Percentiles rank a stretch among this genome's conserved stretches.
Evolutionary conservation across 2,797 vertebrate genomes (phyloP).

Genomic region (Meriones psammophilus): DNA sequence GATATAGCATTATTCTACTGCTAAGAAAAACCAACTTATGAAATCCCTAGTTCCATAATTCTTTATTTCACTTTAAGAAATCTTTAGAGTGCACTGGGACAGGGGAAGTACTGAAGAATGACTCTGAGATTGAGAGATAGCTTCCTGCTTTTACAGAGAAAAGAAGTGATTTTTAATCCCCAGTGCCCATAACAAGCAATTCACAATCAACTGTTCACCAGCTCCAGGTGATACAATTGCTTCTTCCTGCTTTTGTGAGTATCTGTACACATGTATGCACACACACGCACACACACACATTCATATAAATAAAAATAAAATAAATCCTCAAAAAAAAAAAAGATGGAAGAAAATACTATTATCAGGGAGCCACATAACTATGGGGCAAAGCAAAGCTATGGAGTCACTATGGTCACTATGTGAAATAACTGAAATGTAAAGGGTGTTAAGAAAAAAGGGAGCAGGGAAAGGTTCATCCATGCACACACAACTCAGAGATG

Average conservation of each 20-base stretch:
- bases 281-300: background rate
- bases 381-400: background rate
- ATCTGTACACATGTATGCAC: background rate
- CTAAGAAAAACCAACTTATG: background rate
- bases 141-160: background rate
- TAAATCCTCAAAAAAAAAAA: background rate
- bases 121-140: background rate
- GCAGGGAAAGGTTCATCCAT: background rate
- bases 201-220: background rate
- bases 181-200: too few relatives aligned
- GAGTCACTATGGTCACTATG: background rate
- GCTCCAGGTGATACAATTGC: background rate
- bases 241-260: background rate
- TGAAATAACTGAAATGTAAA: background rate
- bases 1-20: background rate
- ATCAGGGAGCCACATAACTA: background rate
- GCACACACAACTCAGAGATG: background rate
- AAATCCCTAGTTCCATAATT: conserved; percentile 1
- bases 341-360: conserved; percentile 24
- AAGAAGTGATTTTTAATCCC: background rate
- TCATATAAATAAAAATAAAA: background rate
- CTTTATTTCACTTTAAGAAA: background rate
- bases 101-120: background rate
- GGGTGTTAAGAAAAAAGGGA: background rate
- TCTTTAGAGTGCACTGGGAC: background rate